These are phyloP conservation scores for Clostera curtula DNA, from an alignment of 2,888 invertebrate species.

Conservation along the genomic window DNA sequence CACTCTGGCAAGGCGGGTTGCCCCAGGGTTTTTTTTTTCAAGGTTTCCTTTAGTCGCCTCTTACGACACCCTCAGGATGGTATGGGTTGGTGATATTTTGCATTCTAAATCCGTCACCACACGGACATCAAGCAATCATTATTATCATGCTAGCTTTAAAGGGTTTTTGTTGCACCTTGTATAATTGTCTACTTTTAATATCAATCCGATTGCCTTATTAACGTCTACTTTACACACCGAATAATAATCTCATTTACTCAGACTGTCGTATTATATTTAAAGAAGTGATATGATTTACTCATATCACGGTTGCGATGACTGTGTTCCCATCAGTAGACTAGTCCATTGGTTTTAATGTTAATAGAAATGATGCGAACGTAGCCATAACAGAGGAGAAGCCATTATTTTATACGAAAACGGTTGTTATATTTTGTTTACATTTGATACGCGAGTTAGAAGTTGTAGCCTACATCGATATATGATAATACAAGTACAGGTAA, in stretches of 20 bases:
- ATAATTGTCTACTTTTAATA: too few relatives aligned
- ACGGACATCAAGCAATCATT: too few relatives aligned
- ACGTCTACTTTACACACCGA: background rate
- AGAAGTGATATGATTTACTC: constrained; percentile 16
- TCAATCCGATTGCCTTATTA: background rate
- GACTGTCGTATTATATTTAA: background rate
- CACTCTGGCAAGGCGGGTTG: too few relatives aligned
- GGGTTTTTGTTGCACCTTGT: too few relatives aligned
- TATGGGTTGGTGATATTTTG: too few relatives aligned
- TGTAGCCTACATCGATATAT: constrained; percentile 64
- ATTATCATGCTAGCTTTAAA: too few relatives aligned
- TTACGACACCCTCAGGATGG: too few relatives aligned
- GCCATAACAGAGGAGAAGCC: constrained; percentile 35
- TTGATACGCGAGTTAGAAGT: constrained; percentile 54
- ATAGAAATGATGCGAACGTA: constrained; percentile 32
- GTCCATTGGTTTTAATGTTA: constrained; percentile 24
- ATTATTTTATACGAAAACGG: constrained; percentile 36
- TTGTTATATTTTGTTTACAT: constrained; percentile 58
- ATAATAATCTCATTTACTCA: constrained; percentile 1
- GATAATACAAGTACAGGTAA: constrained; percentile 71
- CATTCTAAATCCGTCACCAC: too few relatives aligned
- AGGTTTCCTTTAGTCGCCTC: too few relatives aligned
- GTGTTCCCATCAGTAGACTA: constrained; percentile 34
- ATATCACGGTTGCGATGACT: constrained; percentile 27
- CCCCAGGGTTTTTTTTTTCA: too few relatives aligned